phyloP scores from a whole-genome alignment of 2,888 invertebrate species.

The Rhagonycha fulva region DNA sequence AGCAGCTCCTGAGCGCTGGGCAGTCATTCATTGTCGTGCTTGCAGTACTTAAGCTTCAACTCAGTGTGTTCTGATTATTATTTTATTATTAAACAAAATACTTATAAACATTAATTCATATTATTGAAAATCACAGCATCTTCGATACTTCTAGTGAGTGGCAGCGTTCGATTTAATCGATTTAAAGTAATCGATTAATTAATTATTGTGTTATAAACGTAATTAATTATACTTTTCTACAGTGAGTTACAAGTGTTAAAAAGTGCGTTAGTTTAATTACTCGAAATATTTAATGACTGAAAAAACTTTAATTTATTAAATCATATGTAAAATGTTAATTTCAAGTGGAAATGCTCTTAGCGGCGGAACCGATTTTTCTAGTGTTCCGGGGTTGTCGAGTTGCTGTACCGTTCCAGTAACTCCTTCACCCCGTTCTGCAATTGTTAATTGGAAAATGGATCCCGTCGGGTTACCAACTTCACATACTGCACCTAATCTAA shows the following conservation, averaged over 20 bases:
- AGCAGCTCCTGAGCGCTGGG: constrained; percentile 47
- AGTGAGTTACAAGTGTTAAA: background rate
- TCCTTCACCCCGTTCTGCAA: constrained; percentile 55
- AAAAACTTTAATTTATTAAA: background rate
- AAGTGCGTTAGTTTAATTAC: background rate
- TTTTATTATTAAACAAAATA: background rate
- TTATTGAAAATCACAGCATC: background rate
- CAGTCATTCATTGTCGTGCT: constrained; percentile 57
- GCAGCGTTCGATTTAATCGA: background rate
- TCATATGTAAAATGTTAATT: constrained; percentile 62
- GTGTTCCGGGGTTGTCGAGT: constrained; percentile 51
- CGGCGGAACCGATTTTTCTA: constrained; percentile 57
- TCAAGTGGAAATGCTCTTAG: constrained; percentile 65
- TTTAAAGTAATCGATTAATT: background rate
- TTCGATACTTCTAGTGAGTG: background rate
- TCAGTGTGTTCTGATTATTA: constrained; percentile 28
- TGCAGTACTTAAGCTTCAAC: constrained; percentile 54
- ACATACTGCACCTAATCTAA: constrained; percentile 58
- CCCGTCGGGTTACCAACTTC: constrained; percentile 60
- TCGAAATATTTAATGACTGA: background rate
- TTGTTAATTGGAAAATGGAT: constrained; percentile 67
- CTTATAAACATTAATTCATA: background rate
- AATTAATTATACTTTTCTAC: background rate
- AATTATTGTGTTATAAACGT: background rate
- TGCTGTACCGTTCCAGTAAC: constrained; percentile 60